A percentile compares a stretch with the other conserved stretches of the same genome.
phyloP scores from a whole-genome alignment of 2,113 vertebrate species.

The Pseudonaja textilis region DNA sequence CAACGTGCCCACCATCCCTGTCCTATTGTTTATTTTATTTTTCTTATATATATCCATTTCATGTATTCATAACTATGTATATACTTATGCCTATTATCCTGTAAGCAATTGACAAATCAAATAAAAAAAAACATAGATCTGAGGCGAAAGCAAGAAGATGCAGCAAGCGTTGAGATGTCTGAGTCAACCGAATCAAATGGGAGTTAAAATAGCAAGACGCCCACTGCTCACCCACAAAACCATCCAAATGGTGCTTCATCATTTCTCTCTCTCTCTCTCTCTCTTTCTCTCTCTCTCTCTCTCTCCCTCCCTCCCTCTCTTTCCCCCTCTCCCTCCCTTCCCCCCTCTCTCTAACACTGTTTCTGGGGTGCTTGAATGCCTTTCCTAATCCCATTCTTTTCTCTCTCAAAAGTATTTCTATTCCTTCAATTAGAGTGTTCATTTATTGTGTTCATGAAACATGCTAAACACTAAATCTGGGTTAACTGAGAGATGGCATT shows the following conservation, averaged over 20 bases:
- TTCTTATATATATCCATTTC: too few species aligned
- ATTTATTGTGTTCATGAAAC: neutral
- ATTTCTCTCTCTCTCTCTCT: neutral
- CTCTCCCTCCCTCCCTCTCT: too few species aligned
- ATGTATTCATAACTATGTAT: too few species aligned
- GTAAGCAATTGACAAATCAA: too few species aligned
- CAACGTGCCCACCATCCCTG: too few species aligned
- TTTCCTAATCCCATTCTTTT: neutral
- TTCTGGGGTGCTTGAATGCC: neutral
- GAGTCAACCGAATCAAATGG: neutral
- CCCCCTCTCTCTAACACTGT: too few species aligned
- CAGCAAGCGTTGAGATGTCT: neutral
- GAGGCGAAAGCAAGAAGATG: neutral
- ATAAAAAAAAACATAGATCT: neutral
- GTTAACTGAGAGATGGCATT: neutral
- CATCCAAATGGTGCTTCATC: neutral
- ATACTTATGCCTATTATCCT: too few species aligned
- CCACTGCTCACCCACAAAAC: neutral
- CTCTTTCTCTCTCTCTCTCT: neutral
- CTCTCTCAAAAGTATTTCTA: neutral
- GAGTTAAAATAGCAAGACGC: neutral
- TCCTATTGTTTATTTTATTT: too few species aligned
- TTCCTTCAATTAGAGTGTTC: neutral
- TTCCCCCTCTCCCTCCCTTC: too few species aligned
- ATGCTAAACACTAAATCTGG: neutral